A percentile compares a stretch with the other conserved stretches of the same genome.
These are phyloP conservation scores for Pempheris klunzingeri DNA, from an alignment of 2,797 vertebrate species.

Conservation along the genomic window DNA sequence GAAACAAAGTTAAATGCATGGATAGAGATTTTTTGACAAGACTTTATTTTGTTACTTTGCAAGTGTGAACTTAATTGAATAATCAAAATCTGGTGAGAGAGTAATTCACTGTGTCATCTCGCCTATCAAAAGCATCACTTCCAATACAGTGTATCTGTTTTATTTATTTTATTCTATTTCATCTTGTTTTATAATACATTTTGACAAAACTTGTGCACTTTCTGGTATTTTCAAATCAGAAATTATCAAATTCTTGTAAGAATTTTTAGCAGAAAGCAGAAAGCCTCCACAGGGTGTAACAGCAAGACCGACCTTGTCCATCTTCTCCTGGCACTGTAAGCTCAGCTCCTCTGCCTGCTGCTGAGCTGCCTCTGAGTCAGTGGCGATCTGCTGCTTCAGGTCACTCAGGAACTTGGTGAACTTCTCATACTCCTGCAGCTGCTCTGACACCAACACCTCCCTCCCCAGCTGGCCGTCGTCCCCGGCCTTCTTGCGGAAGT, in stretches of 20 bases:
- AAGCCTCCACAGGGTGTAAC: background rate
- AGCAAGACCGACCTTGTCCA: slow-evolving; percentile 61
- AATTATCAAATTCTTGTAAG: background rate
- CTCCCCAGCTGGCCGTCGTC: slow-evolving; percentile 52
- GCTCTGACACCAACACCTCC: slow-evolving; percentile 36
- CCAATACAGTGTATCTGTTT: background rate
- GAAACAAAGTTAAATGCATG: background rate
- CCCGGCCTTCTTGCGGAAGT: slow-evolving; percentile 73
- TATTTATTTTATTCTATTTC: background rate
- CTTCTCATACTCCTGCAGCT: slow-evolving; percentile 77
- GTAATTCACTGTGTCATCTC: no score
- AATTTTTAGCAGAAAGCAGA: no score
- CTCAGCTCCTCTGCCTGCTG: slow-evolving; percentile 69
- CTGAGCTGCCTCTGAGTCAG: slow-evolving; percentile 57
- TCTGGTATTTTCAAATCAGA: background rate
- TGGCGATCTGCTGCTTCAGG: slow-evolving; percentile 64
- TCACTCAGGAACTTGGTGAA: slow-evolving; percentile 72
- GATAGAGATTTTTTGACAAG: background rate
- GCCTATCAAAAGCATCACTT: background rate
- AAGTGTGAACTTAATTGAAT: background rate
- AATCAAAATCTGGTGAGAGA: no score
- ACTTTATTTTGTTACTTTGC: background rate
- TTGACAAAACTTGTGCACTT: background rate
- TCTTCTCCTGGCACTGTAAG: slow-evolving; percentile 61
- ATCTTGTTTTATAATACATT: background rate